Percentiles rank a stretch among this genome's conserved stretches.
Conservation (phyloP, 2,888 invertebrate genomes). For the Lapara coniferarum region DNA sequence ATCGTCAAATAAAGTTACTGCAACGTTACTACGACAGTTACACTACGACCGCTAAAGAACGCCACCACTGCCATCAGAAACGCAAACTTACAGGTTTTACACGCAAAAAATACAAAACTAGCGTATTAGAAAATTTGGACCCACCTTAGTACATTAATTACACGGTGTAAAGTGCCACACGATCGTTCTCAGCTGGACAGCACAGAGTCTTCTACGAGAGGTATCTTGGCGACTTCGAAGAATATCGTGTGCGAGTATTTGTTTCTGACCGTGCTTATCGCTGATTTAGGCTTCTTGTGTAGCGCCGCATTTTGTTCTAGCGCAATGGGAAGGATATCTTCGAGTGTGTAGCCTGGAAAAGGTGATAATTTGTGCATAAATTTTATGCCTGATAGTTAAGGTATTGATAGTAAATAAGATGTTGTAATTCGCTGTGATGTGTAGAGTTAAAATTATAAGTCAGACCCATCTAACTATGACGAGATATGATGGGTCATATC, state of each 20-base stretch:
- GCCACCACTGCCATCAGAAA: too few species aligned
- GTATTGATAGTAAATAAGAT: too few species aligned
- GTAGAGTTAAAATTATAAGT: too few species aligned
- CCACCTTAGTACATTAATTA: constrained; percentile 64
- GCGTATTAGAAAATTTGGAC: constrained; percentile 56
- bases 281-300: constrained; percentile 89
- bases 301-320: constrained; percentile 89
- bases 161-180: constrained; percentile 59
- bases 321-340: constrained; percentile 89
- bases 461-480: too few species aligned
- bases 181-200: constrained; percentile 65
- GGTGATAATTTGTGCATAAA: not conserved
- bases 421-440: too few species aligned
- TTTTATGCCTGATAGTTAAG: too few species aligned
- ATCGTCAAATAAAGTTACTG: too few species aligned
- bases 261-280: constrained; percentile 92
- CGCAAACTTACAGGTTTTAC: not conserved
- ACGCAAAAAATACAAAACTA: constrained; percentile 20
- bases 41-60: too few species aligned
- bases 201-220: constrained; percentile 78
- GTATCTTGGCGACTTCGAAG: constrained; percentile 94
- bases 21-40: too few species aligned
- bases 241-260: constrained; percentile 98
- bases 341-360: constrained; percentile 87
- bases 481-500: too few species aligned